Conservation (phyloP, 2,797 vertebrate species). For the Dallia pectoralis region DNA sequence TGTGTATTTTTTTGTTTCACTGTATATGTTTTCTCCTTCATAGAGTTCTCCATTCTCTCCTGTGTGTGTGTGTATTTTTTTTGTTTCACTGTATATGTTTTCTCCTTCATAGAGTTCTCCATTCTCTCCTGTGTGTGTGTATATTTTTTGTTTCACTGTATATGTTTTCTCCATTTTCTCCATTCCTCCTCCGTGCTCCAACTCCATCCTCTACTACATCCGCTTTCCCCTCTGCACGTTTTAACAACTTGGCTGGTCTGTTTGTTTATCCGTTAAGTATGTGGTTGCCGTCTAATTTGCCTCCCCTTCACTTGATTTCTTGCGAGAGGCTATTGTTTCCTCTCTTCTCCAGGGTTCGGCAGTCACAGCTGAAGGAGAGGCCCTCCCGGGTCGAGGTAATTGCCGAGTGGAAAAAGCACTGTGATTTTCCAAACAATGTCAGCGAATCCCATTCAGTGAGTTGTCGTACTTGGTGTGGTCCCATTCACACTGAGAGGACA, state of each 20-base stretch:
- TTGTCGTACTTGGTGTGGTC: not conserved
- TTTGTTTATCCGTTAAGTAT: not conserved
- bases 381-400: conserved; percentile 7
- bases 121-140: not conserved
- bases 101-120: not conserved
- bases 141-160: no score
- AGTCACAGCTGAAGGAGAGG: no score
- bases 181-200: not conserved
- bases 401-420: not conserved
- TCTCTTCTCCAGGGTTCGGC: not conserved
- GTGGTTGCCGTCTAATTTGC: not conserved
- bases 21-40: not conserved
- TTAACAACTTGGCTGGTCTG: not conserved
- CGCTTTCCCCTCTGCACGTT: not conserved
- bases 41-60: not conserved
- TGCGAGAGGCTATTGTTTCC: not conserved
- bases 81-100: no score
- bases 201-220: not conserved
- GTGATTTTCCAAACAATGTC: conserved; percentile 7
- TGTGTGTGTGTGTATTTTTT: not conserved
- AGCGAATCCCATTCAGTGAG: not conserved
- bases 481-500: not conserved
- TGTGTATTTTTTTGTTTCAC: no score
- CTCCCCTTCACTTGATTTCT: not conserved
- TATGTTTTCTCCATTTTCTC: not conserved